Evolutionary conservation across 2,888 invertebrate species (phyloP).

Genomic region (Ophioninae sp.): DNA sequence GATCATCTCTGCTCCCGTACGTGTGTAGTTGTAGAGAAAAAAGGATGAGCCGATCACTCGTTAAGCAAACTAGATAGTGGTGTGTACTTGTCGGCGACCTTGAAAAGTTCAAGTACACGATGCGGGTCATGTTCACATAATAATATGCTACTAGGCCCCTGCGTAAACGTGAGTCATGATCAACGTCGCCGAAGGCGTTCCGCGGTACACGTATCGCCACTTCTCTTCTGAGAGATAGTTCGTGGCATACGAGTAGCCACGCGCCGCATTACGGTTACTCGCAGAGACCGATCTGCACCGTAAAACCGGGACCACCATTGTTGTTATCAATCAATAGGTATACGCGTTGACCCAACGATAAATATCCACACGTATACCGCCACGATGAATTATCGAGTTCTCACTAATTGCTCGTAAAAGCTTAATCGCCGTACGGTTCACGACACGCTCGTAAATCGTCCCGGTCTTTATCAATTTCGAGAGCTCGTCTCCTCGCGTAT

Average conservation of each 20-base stretch:
- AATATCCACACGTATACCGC: slow-evolving; percentile 12
- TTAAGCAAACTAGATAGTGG: slow-evolving; percentile 1
- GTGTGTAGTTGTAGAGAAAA: slow-evolving; percentile 17
- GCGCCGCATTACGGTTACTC: slow-evolving; percentile 32
- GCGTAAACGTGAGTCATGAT: slow-evolving; percentile 34
- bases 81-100: slow-evolving; percentile 55
- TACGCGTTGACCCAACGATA: neutral
- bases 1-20: slow-evolving; percentile 12
- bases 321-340: neutral
- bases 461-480: neutral
- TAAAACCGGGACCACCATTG: slow-evolving; percentile 33
- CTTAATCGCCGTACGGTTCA: slow-evolving; percentile 13
- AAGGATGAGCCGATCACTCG: slow-evolving; percentile 20
- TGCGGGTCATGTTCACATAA: slow-evolving; percentile 62
- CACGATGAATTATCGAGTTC: slow-evolving; percentile 27
- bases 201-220: slow-evolving; percentile 29
- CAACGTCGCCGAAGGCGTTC: slow-evolving; percentile 60
- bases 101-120: slow-evolving; percentile 66
- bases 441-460: slow-evolving; percentile 21
- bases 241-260: slow-evolving; percentile 41
- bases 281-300: slow-evolving; percentile 38
- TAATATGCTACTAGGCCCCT: slow-evolving; percentile 48
- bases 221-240: slow-evolving; percentile 14
- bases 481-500: too few relatives aligned
- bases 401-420: slow-evolving; percentile 29